phyloP scores from a whole-genome alignment of 2,113 vertebrate species.

The Pipra filicauda region DNA sequence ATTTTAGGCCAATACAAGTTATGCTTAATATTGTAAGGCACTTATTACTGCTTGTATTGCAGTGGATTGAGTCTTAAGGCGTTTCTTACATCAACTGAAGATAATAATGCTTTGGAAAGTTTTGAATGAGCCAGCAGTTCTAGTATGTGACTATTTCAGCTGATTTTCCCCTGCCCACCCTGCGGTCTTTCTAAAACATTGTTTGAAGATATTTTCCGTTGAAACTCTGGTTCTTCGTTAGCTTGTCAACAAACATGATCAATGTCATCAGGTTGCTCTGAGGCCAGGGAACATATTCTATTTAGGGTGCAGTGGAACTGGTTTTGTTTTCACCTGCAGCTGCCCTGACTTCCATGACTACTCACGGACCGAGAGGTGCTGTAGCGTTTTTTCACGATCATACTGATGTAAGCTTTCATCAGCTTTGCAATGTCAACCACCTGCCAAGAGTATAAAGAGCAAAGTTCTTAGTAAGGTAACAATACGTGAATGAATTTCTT shows the following conservation, averaged over 20 bases:
- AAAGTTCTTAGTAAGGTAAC: neutral
- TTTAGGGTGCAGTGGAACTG: neutral
- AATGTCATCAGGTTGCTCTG: neutral
- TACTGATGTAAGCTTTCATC: conserved; percentile 99
- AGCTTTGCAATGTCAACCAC: conserved; percentile 97
- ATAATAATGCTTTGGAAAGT: conserved; percentile 69
- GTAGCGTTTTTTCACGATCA: conserved; percentile 97
- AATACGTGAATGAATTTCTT: neutral
- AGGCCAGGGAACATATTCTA: neutral
- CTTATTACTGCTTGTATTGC: conserved; percentile 71
- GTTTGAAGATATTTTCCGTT: neutral
- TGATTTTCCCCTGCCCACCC: neutral
- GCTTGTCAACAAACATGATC: neutral
- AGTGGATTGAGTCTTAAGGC: conserved; percentile 71
- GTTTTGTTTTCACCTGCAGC: conserved; percentile 81
- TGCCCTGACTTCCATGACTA: conserved; percentile 85
- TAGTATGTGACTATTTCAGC: neutral
- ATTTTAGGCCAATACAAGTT: conserved; percentile 21
- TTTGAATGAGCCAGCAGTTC: conserved; percentile 39
- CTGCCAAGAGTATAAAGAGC: conserved; percentile 62
- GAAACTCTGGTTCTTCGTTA: neutral
- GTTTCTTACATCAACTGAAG: conserved; percentile 48
- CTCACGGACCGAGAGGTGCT: conserved; percentile 91
- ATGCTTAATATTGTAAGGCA: conserved; percentile 72
- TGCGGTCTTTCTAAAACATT: neutral